A percentile compares a stretch with the other conserved stretches of the same genome.
Conservation (phyloP, 2,113 vertebrate genomes). For the Gnathonemus longibarbis region DNA sequence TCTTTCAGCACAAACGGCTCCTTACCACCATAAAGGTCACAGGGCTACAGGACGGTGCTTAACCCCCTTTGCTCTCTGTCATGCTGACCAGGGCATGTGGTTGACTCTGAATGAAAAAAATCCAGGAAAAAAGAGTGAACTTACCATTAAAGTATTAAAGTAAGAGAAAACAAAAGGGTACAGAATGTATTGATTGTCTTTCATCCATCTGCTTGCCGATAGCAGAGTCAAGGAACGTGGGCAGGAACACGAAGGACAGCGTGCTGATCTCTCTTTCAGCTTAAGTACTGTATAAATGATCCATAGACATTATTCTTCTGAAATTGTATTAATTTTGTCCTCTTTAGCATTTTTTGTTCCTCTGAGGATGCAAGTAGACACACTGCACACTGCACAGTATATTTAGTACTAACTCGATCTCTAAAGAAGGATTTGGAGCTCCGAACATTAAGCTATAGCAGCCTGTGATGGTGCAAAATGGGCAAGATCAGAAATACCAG, state of each 20-base stretch:
- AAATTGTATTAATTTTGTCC: background rate
- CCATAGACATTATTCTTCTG: background rate
- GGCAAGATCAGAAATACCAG: background rate
- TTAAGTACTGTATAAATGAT: background rate
- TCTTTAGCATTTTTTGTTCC: background rate
- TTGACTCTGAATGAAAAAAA: background rate
- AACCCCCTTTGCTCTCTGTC: background rate
- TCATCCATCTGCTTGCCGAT: background rate
- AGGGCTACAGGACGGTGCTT: background rate
- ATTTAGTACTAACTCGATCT: background rate
- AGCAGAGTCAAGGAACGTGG: background rate
- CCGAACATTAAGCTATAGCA: background rate
- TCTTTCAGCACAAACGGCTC: background rate
- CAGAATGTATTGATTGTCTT: background rate
- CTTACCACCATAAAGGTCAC: background rate
- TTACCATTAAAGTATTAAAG: background rate
- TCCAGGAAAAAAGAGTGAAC: background rate
- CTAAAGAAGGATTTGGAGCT: background rate
- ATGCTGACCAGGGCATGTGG: background rate
- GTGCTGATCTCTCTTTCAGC: background rate
- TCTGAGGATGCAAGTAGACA: background rate
- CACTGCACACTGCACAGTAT: background rate
- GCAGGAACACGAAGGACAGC: background rate
- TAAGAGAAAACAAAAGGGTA: background rate
- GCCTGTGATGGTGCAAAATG: background rate